phyloP scores from a whole-genome alignment of 23 tunicate species.

The Corella eumyota region DNA sequence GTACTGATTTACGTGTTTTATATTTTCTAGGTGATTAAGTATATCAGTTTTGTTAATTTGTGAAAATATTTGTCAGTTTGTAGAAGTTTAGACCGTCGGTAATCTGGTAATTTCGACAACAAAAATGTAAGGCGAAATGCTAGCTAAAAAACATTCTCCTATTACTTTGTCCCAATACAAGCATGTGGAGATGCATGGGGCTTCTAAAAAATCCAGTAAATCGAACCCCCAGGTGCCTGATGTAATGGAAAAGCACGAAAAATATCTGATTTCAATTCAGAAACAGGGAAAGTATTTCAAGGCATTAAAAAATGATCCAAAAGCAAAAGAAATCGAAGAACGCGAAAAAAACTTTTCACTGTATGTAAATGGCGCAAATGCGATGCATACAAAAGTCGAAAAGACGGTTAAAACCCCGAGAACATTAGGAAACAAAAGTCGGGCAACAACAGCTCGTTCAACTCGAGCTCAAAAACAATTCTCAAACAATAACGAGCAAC shows the following conservation, averaged over 20 bases:
- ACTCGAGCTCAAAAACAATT: conserved; percentile 35
- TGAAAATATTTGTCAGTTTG: too few species aligned
- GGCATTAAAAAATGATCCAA: conserved; percentile 12
- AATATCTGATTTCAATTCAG: conserved; percentile 46
- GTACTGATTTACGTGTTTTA: too few species aligned
- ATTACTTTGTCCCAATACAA: too few species aligned
- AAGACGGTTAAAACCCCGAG: neutral
- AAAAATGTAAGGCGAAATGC: too few species aligned
- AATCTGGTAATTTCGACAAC: too few species aligned
- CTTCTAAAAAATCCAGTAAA: too few species aligned
- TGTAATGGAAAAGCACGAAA: conserved; percentile 39
- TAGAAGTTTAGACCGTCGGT: too few species aligned
- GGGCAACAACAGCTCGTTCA: neutral
- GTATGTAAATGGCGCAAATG: conserved; percentile 97
- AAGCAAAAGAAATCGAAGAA: conserved; percentile 47
- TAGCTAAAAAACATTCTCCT: too few species aligned
- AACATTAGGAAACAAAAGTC: conserved; percentile 2
- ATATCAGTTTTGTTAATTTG: too few species aligned
- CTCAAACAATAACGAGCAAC: conserved; percentile 14
- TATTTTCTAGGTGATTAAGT: too few species aligned
- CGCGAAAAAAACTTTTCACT: conserved; percentile 60
- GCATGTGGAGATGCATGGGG: too few species aligned
- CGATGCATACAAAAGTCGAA: neutral
- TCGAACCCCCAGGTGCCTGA: too few species aligned
- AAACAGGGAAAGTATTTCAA: conserved; percentile 41